A percentile compares a stretch with the other conserved stretches of the same genome.
Evolutionary conservation across 2,113 vertebrate species (phyloP).

Genomic region (Caloenas nicobarica): DNA sequence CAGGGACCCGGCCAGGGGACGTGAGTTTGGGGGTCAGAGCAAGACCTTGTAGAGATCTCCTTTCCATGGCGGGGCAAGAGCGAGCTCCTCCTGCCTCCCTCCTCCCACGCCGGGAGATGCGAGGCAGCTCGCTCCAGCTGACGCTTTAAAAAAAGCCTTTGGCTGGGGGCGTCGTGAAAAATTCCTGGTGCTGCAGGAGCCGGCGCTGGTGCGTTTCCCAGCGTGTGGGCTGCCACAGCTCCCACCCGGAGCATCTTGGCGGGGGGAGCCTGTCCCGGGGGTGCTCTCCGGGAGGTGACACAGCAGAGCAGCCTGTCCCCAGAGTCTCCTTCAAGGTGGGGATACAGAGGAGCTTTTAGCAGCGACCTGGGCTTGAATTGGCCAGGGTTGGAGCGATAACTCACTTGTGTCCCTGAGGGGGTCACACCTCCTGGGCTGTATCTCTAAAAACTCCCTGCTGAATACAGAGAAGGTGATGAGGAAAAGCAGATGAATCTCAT

Average conservation of each 20-base stretch:
- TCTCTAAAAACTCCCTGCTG: not conserved
- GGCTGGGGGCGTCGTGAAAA: slow-evolving; percentile 45
- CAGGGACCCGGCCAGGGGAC: fast-evolving
- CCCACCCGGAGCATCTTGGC: not conserved
- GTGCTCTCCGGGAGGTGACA: not conserved
- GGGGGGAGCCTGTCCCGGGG: not conserved
- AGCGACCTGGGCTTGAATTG: not conserved
- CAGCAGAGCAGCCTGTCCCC: not conserved
- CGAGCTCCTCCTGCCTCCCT: not conserved
- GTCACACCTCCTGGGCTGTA: not conserved
- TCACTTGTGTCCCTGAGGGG: fast-evolving
- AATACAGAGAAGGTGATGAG: not conserved
- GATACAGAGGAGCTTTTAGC: not conserved
- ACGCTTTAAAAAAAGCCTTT: slow-evolving; percentile 45
- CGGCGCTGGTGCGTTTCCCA: not conserved
- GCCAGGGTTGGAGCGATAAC: not conserved
- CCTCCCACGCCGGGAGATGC: not conserved
- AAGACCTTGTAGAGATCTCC: not conserved
- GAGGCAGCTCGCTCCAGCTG: slow-evolving; percentile 48
- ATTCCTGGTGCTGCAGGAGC: slow-evolving; percentile 35
- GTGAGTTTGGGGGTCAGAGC: not conserved
- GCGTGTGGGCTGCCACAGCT: not conserved
- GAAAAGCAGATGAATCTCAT: not conserved
- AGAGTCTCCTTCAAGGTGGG: not conserved
- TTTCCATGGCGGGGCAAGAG: not conserved